Evolutionary conservation across 2,888 invertebrate genomes (phyloP), one percentile per base, ranked within the genome.

Genomic region (Theristus sp.): DNA sequence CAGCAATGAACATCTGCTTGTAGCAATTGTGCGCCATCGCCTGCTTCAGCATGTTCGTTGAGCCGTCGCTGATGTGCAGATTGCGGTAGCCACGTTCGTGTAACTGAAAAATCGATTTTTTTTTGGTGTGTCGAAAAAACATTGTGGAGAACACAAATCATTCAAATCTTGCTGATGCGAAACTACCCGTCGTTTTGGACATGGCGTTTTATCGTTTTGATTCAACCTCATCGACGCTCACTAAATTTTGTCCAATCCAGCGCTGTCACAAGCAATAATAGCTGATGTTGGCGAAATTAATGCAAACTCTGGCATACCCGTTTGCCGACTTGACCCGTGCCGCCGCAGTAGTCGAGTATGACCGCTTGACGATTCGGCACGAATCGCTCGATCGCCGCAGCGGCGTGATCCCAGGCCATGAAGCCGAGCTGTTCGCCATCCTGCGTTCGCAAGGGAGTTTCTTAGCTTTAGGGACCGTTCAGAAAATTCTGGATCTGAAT

Each of bases 281-380:
- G n/a, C n/a, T n/a, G n/a, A n/a, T n/a, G n/a, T n/a, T n/a, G n/a
- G n/a, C n/a, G n/a, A n/a, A n/a, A n/a, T n/a, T n/a, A n/a, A n/a
- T n/a, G n/a, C 38, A 38, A 38, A 38, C 17, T 13, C 17, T 38
- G 17, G 17, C 38, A 13, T 13, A 38, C 38, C 24, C 49, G 49
- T 49, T 49, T 49, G 49, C 49, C 49, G 3, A 49, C 49, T 49
- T 49, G 49, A 2, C 56, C 56, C 17, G 56, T 56, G 22, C 56
- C 56, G 24, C 56, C 56, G 31, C 56, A 56, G 56, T 13, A 56
- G 31, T 56, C 56, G n/a, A 56, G 31, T 10, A 56, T 56, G 30
- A 24, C 2, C 27, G 54, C 54, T 2, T 3, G 6, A 6, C 28
- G 26, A 24, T 54, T 22, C 6, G 54, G 54, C 27, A 54, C 27